Conservation (phyloP, 2,888 invertebrate species). For the Synanthedon andrenaeformis region DNA sequence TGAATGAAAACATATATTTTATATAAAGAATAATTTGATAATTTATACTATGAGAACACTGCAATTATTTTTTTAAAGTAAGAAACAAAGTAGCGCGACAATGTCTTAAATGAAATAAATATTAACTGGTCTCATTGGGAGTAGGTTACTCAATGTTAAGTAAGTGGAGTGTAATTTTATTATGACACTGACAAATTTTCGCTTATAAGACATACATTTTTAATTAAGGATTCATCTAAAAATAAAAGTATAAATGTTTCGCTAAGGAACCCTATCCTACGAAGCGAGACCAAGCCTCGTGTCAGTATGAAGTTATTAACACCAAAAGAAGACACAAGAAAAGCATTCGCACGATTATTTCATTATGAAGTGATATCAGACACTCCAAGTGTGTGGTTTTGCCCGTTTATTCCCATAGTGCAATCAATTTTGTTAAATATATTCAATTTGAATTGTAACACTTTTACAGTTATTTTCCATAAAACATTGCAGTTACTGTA, state of each 20-base stretch:
- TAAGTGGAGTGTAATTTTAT: too few species aligned
- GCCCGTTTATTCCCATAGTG: constrained; percentile 26
- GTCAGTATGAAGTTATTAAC: constrained; percentile 15
- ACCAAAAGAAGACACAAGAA: constrained; percentile 10
- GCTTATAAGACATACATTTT: too few species aligned
- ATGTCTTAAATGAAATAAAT: too few species aligned
- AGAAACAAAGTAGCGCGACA: too few species aligned
- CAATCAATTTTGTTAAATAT: constrained; percentile 18
- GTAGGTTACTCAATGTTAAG: too few species aligned
- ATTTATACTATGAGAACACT: too few species aligned
- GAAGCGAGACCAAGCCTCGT: constrained; percentile 2
- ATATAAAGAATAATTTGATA: too few species aligned
- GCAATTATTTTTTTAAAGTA: too few species aligned
- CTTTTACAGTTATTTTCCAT: background rate
- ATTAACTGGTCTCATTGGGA: too few species aligned
- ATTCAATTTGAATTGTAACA: background rate
- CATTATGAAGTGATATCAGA: background rate
- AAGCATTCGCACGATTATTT: constrained; percentile 1
- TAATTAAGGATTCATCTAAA: too few species aligned
- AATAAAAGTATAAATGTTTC: background rate
- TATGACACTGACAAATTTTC: too few species aligned
- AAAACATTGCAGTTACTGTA: background rate
- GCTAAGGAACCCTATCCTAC: background rate
- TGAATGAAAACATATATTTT: too few species aligned
- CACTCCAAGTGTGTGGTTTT: background rate